Evolutionary conservation across 2,888 invertebrate species (phyloP), one percentile per base, ranked within the genome.

Genomic region (Agrochola macilenta): DNA sequence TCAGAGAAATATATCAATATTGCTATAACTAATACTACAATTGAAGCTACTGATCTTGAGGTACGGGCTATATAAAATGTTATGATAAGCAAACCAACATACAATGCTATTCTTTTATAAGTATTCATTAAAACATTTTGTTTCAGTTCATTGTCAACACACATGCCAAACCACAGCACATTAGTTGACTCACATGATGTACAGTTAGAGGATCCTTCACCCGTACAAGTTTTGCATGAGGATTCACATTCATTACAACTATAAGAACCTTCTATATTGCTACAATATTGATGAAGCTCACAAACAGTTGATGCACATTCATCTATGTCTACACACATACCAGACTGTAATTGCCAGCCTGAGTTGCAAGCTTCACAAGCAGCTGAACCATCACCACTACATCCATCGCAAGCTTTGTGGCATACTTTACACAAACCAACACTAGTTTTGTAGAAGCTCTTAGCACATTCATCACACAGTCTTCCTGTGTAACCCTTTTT

Each of bases 151-250:
- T 88, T 90, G 85, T 93, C 89, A 69, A 96, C 84, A 90, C 96
- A 96, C 87, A 89, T 91, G 17, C 94, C 94, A 88, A 91, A 91
- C 94, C 93, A 95, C 52, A 95, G 81, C 0, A 92, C 86, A 80
- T 91, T 79, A 65, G 81, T 81, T 3, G 86, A 30, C 61, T 98
- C 97, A 97, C 99, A 99, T 88, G 97, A 96, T 72, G 97, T 97
- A 94, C 99, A 99, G 97, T 98, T 98, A 91, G 98, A 98, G 26
- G 98, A 98, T 0, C 99, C 99, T 93, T 98, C 98, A 5, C 99
- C 99, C 52, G 96, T 97, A 93, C 99, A 99, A 7, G 98, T 98
- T 81, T 97, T 96, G 93, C 99, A 99, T 3, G 99, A 97, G 86
- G 96, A 97, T 94, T 99, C 98, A 96, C 99, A 99, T 82, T 97